Percentiles rank a stretch among this genome's conserved stretches.
Evolutionary conservation across 2,888 invertebrate species (phyloP).

Genomic region (Drosophila koepferae): DNA sequence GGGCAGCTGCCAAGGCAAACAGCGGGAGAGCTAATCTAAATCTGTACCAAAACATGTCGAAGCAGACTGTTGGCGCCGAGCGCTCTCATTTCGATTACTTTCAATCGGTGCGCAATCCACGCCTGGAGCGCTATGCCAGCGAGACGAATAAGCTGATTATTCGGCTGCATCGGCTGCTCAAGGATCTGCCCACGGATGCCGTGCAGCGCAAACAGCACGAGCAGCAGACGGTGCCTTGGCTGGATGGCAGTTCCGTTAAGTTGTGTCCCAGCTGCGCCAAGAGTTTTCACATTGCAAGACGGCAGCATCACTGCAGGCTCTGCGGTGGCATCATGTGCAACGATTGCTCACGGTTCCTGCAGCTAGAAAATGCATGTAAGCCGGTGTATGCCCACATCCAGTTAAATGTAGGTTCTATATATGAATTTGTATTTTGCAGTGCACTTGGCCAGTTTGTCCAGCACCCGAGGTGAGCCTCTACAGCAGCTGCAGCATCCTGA

Average conservation of each 20-base stretch:
- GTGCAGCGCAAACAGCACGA: conserved; percentile 91
- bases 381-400: neutral
- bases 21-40: conserved; percentile 67
- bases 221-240: conserved; percentile 94
- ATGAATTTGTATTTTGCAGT: conserved; percentile 48
- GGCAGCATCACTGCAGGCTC: conserved; percentile 98
- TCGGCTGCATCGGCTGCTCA: conserved; percentile 94
- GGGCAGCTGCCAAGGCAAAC: conserved; percentile 38
- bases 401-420: neutral
- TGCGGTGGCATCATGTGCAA: conserved; percentile 97
- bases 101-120: conserved; percentile 88
- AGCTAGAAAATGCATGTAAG: conserved; percentile 92
- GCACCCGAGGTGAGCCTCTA: conserved; percentile 74
- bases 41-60: conserved; percentile 76
- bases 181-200: conserved; percentile 91
- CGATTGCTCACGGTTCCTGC: conserved; percentile 94
- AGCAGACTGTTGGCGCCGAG: conserved; percentile 85
- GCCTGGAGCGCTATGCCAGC: conserved; percentile 94
- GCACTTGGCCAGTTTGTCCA: conserved; percentile 81
- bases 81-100: conserved; percentile 91
- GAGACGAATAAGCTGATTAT: conserved; percentile 98
- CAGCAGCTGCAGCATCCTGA: conserved; percentile 62
- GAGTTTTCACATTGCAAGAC: conserved; percentile 93
- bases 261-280: conserved; percentile 96
- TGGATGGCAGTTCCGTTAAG: conserved; percentile 95